Evolutionary conservation across 1,140 invertebrate genomes (phyloP).

Genomic region (Physella acuta): DNA sequence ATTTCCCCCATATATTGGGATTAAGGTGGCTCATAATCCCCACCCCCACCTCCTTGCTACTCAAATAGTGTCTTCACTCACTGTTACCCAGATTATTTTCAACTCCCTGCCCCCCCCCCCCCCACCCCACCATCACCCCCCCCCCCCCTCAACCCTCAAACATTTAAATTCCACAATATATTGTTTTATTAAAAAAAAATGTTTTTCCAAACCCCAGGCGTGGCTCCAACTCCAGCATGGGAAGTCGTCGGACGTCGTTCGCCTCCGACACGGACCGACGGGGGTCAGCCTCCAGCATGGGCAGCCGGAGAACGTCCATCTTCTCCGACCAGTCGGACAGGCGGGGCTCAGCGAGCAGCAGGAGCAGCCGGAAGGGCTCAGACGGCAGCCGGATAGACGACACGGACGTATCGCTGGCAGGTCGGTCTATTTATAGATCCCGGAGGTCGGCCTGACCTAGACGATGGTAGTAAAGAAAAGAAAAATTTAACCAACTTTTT

Average conservation of each 20-base stretch:
- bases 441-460: too few species aligned
- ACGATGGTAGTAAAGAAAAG: too few species aligned
- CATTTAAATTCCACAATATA: background rate
- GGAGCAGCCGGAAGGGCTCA: constrained; percentile 43
- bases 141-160: background rate
- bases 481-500: too few species aligned
- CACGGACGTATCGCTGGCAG: constrained; percentile 41
- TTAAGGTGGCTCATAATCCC: too few species aligned
- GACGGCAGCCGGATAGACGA: constrained; percentile 45
- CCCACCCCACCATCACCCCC: background rate
- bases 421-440: too few species aligned
- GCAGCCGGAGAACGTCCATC: constrained; percentile 43
- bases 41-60: background rate
- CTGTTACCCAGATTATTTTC: too few species aligned
- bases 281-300: constrained; percentile 41
- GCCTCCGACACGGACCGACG: constrained; percentile 45
- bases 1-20: too few species aligned
- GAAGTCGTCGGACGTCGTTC: constrained; percentile 42
- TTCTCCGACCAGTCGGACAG: constrained; percentile 44
- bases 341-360: constrained; percentile 43
- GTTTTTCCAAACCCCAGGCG: constrained; percentile 23
- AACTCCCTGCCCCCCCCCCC: background rate
- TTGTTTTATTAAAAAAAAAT: background rate
- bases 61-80: background rate
- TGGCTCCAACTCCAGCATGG: constrained; percentile 41